Conservation (phyloP, 2,888 invertebrate genomes). For the Apodemia mormo region DNA sequence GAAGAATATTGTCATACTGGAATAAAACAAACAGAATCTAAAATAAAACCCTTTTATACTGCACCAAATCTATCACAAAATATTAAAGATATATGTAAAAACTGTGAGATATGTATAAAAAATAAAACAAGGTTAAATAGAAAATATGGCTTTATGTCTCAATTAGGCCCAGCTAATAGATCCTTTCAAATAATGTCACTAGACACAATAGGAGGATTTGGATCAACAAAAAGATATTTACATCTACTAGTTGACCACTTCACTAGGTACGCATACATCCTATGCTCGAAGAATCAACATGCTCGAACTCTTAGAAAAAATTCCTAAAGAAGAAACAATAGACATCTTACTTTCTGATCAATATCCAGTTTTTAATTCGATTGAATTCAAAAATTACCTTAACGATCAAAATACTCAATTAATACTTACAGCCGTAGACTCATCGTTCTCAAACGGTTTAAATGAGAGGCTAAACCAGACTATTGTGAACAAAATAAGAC, state of each 20-base stretch:
- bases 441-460: constrained; percentile 18
- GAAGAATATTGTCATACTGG: constrained; percentile 33
- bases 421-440: constrained; percentile 41
- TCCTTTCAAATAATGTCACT: background rate
- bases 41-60: background rate
- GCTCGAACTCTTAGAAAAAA: constrained; percentile 36
- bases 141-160: background rate
- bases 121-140: constrained; percentile 1
- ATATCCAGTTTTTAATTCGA: constrained; percentile 40
- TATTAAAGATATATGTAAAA: background rate
- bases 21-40: constrained; percentile 30
- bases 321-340: constrained; percentile 21
- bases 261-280: constrained; percentile 38
- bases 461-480: constrained; percentile 30
- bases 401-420: constrained; percentile 31
- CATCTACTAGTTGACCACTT: constrained; percentile 37
- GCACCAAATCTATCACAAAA: background rate
- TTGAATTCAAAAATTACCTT: constrained; percentile 27
- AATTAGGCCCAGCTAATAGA: background rate
- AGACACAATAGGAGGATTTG: constrained; percentile 34
- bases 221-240: constrained; percentile 42
- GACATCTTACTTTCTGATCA: constrained; percentile 29
- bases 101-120: background rate
- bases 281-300: constrained; percentile 38
- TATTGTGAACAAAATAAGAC: constrained; percentile 38